Evolutionary conservation across 2,888 invertebrate species (phyloP).

Genomic region (Thalpophila matura): DNA sequence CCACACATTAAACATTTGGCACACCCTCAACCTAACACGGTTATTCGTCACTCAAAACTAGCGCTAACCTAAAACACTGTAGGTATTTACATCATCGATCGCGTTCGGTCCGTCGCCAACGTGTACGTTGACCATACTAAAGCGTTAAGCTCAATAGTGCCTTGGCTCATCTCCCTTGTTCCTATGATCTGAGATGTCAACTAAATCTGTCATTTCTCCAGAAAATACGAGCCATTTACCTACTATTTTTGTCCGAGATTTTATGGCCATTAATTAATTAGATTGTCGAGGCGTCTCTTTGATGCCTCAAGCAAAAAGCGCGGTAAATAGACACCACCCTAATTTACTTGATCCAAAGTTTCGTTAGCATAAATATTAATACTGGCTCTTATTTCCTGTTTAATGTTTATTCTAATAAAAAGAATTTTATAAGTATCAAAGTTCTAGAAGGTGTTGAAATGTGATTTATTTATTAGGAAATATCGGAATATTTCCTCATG

Average conservation of each 20-base stretch:
- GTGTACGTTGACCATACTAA: too few relatives aligned
- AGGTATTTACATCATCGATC: too few relatives aligned
- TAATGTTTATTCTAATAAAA: slow-evolving; percentile 30
- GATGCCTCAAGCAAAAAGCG: slow-evolving; percentile 36
- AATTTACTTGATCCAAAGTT: slow-evolving; percentile 32
- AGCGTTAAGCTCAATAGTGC: too few relatives aligned
- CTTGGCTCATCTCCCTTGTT: too few relatives aligned
- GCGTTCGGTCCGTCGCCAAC: too few relatives aligned
- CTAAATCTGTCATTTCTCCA: slow-evolving; percentile 3
- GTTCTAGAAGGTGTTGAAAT: neutral
- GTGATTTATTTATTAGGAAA: slow-evolving; percentile 32
- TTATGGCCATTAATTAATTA: slow-evolving; percentile 52
- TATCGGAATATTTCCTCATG: neutral
- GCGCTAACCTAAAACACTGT: too few relatives aligned
- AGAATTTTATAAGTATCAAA: slow-evolving; percentile 18
- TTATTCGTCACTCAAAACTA: too few relatives aligned
- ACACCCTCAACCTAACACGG: too few relatives aligned
- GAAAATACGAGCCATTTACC: slow-evolving; percentile 28
- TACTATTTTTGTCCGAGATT: slow-evolving; percentile 28
- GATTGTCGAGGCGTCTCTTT: slow-evolving; percentile 26
- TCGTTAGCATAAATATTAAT: slow-evolving; percentile 26
- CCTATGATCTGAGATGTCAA: too few relatives aligned
- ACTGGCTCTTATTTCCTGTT: neutral
- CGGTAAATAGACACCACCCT: slow-evolving; percentile 15
- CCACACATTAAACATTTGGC: too few relatives aligned